Evolutionary conservation across 2,797 vertebrate species (phyloP).

Genomic region (Danio jaintianensis): DNA sequence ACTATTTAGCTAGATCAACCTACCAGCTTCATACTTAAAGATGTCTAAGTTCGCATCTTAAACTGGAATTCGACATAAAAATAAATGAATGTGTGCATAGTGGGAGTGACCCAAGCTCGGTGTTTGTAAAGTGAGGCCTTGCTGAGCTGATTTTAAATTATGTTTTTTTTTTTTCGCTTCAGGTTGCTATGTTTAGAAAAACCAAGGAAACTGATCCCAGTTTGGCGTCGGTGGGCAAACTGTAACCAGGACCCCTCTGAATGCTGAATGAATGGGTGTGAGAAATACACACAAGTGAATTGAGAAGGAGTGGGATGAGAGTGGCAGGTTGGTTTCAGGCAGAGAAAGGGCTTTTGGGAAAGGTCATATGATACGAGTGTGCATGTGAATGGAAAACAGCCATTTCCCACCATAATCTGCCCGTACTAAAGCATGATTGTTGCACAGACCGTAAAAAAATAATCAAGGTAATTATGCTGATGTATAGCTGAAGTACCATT

Average conservation of each 20-base stretch:
- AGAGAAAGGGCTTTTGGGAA: conserved; percentile 50
- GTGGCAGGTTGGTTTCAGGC: conserved; percentile 43
- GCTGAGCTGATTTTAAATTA: neutral
- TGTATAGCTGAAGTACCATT: conserved; percentile 8
- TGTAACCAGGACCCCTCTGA: conserved; percentile 32
- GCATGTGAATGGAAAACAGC: conserved; percentile 31
- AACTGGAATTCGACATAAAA: neutral
- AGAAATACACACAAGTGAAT: conserved; percentile 37
- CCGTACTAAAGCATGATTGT: conserved; percentile 6
- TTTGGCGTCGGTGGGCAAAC: conserved; percentile 24
- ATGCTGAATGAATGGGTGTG: conserved; percentile 41
- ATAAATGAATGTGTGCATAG: neutral
- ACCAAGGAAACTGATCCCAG: neutral
- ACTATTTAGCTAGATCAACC: neutral
- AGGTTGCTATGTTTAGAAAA: conserved; percentile 29
- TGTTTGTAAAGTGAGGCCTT: neutral
- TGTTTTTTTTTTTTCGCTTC: neutral
- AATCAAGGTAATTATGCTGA: conserved; percentile 1
- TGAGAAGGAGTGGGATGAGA: conserved; percentile 25
- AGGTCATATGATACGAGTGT: conserved; percentile 47
- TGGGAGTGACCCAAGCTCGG: neutral
- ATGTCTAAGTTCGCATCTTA: neutral
- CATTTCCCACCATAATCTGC: conserved; percentile 42
- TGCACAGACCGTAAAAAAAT: conserved; percentile 2
- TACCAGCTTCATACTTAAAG: neutral